Evolutionary conservation across 2,888 invertebrate genomes (phyloP), one percentile per base, ranked within the genome.

Genomic region (Sympetrum striolatum): DNA sequence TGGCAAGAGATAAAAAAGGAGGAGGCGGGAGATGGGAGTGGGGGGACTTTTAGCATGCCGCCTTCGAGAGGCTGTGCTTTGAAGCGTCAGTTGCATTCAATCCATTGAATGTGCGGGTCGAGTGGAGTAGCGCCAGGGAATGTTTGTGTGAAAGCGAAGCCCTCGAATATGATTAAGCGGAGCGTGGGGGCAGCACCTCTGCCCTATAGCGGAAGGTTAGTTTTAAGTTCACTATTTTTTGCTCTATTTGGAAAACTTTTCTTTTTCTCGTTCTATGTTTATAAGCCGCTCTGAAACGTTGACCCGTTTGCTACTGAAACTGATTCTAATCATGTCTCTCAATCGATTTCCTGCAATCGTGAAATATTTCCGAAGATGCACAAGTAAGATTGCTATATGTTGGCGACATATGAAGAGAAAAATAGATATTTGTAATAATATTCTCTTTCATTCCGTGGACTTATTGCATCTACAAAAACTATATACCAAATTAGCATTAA

Each of bases 61-160:
- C 25, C 79, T 22, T n/a, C 25, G 64, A 25, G 25, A 64, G 64
- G 64, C 64, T 6, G n/a, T 5, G 64, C 64, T 25, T 25, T 64
- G 64, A 64, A 31, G 37, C 86, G 86, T 6, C 86, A 86, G 86
- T 86, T 86, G 86, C 86, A 86, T 37, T 64, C 35, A n/a, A 64
- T 64, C 86, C 86, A 60, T 86, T 60, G 86, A 86, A 80, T 18
- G 80, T 80, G 80, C 39, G 39, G 12, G 37, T 39, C 22, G 39
- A 39, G 37, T 73, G 73, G 25, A 8, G 25, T 10, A 25, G 12
- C 2, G 73, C 14, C 25, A 14, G 10, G 73, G 73, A 31, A 73
- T 73, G 73, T 25, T 73, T 73, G 73, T 31, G 25, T 73, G 31
- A 73, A 73, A 22, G 25, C 73, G 73, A 10, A 73, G 73, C 73